Base-by-base conservation (phyloP, 1,140 invertebrate species). In the Stegodyphus dumicola region DNA sequence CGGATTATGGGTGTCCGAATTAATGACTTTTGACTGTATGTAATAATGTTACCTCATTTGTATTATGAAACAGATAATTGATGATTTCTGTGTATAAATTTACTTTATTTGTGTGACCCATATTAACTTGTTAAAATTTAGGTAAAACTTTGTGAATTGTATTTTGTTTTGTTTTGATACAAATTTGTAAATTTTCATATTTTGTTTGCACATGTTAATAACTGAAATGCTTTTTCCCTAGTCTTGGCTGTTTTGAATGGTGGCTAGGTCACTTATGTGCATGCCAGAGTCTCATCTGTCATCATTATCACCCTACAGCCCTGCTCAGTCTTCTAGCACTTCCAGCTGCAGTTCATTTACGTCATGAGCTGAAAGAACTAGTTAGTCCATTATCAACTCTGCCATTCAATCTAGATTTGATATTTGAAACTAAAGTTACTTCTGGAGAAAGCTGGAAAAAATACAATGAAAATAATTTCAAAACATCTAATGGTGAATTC, bases 221-320 rank as follows among this genome's bases (percentile, higher is more conserved):
- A 60, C 15, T 10, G 9, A 60, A 10, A 53, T 56, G 74, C 15
- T n/a, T 77, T 86, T 88, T 86, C 92, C 92, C 54, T 90, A 95
- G 94, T 91, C 92, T 95, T 80, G 92, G 94, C 71, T 94, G 95
- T 66, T 91, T 97, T 87, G 95, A 96, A 88, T 95, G 95, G 51
- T 97, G 95, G 95, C 93, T 96, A 85, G 94, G 94, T 33, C 96
- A 96, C 88, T 91, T 96, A 13, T 92, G 95, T 87, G 95, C 95
- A 4, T 93, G 95, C 76, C 95, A 96, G 90, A 94, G 94, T 11
- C 92, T 96, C 10, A 90, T 96, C n/a, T 93, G 93, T 18, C 95
- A 95, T 88, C 95, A 96, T 89, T 97, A 96, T 89, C 93, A 92
- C 18, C 92, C 92, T 9, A 93, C 93, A 87, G 94, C 94, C 54